Evolutionary conservation across 2,888 invertebrate species (phyloP).

Genomic region (Serripes groenlandicus): DNA sequence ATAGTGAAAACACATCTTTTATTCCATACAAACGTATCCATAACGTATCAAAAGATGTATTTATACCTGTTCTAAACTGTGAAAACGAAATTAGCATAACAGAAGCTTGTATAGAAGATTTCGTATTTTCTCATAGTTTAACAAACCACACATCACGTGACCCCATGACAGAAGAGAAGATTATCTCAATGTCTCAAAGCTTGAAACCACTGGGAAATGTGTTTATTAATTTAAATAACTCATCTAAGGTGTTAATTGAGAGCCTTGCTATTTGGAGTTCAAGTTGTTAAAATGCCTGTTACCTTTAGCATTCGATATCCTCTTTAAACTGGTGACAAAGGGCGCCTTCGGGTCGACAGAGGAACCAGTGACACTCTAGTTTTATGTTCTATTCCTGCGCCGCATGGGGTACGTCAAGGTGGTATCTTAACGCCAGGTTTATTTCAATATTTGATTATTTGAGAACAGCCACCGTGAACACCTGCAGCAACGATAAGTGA

Average conservation of each 20-base stretch:
- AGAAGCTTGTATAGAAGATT: conserved; percentile 10
- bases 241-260: conserved; percentile 34
- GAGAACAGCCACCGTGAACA: conserved; percentile 17
- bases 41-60: no score
- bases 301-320: conserved; percentile 42
- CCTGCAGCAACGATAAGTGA: conserved; percentile 36
- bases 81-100: conserved; percentile 40
- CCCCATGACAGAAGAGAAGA: conserved; percentile 36
- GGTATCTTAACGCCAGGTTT: conserved; percentile 39
- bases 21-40: no score
- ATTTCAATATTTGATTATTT: conserved; percentile 48
- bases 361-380: conserved; percentile 27
- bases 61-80: background rate
- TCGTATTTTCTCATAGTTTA: conserved; percentile 43
- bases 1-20: no score
- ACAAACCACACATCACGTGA: conserved; percentile 34
- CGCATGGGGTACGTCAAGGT: conserved; percentile 36
- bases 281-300: conserved; percentile 46
- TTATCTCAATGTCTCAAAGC: conserved; percentile 41
- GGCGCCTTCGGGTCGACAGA: conserved; percentile 19
- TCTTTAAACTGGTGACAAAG: conserved; percentile 25
- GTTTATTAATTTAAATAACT: conserved; percentile 45
- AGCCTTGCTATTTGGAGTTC: conserved; percentile 36
- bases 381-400: conserved; percentile 26
- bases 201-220: conserved; percentile 32